Percentiles rank a stretch among this genome's conserved stretches.
phyloP scores from a whole-genome alignment of 2,797 vertebrate genomes.

The Chrosomus eos region DNA sequence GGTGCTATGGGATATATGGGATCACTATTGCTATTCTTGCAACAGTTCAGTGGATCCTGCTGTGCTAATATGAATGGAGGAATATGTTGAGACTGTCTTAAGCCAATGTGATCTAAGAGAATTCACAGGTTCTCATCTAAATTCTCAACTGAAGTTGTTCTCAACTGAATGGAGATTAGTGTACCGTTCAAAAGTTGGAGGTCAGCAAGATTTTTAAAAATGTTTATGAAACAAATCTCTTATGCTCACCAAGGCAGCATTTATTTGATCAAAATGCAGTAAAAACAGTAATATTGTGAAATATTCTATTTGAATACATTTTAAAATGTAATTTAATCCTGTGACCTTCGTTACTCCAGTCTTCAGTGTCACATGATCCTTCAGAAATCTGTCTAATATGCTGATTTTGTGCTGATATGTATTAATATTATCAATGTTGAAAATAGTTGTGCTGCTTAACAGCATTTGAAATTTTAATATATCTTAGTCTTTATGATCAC shows the following conservation, averaged over 20 bases:
- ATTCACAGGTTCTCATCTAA: not conserved
- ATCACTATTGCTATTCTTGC: not conserved
- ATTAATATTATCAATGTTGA: not conserved
- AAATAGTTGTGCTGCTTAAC: not conserved
- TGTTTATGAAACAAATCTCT: not conserved
- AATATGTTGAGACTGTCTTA: not conserved
- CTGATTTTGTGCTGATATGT: not conserved
- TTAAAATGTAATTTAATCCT: not conserved
- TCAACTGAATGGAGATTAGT: not conserved
- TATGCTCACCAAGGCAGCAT: not conserved
- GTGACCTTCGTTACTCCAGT: not conserved
- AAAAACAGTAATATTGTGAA: not conserved
- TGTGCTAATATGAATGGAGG: not conserved
- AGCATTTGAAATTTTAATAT: not conserved
- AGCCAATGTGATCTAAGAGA: constrained; percentile 1
- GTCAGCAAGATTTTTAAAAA: not conserved
- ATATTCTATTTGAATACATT: not conserved
- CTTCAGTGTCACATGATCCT: not conserved
- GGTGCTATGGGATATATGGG: not conserved
- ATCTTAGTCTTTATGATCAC: not conserved
- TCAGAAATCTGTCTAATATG: not conserved
- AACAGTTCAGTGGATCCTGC: not conserved
- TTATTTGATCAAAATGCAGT: not conserved
- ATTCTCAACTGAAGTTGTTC: not conserved
- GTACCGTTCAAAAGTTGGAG: not conserved